These are phyloP conservation scores for Pelosia muscerda DNA, from an alignment of 2,888 invertebrate genomes.

Conservation along the genomic window DNA sequence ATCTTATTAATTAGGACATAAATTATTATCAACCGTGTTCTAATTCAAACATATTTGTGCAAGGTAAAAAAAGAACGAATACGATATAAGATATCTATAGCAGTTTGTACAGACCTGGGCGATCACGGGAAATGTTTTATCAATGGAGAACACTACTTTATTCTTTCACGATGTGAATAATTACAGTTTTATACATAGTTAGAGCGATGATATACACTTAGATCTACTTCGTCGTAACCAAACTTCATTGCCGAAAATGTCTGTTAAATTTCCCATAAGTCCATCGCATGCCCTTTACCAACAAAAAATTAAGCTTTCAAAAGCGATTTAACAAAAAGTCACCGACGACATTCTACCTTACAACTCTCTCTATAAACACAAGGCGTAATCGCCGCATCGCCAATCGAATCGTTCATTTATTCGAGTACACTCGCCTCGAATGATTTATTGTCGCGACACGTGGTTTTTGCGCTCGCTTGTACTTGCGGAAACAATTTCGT, in stretches of 20 bases:
- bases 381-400: conserved; percentile 78
- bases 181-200: background rate
- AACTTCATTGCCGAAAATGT: conserved; percentile 35
- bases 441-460: conserved; percentile 86
- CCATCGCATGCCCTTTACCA: conserved; percentile 52
- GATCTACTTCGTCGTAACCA: conserved; percentile 7
- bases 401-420: conserved; percentile 83
- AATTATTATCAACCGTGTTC: background rate
- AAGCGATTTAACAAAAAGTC: conserved; percentile 69
- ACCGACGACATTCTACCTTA: conserved; percentile 78
- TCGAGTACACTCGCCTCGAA: conserved; percentile 82
- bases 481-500: conserved; percentile 84
- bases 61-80: background rate
- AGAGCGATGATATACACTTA: background rate
- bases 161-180: background rate
- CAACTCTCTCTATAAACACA: conserved; percentile 81
- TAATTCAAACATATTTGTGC: background rate
- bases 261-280: conserved; percentile 35
- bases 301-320: conserved; percentile 57
- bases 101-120: too few species aligned
- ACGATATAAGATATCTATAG: background rate
- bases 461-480: conserved; percentile 78
- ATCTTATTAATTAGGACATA: too few species aligned
- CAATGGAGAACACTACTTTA: too few species aligned
- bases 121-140: too few species aligned